Percentiles rank a stretch among this genome's conserved stretches.
These are phyloP conservation scores for Acholoe squamosa DNA, from an alignment of 2,888 invertebrate species.

Conservation along the genomic window DNA sequence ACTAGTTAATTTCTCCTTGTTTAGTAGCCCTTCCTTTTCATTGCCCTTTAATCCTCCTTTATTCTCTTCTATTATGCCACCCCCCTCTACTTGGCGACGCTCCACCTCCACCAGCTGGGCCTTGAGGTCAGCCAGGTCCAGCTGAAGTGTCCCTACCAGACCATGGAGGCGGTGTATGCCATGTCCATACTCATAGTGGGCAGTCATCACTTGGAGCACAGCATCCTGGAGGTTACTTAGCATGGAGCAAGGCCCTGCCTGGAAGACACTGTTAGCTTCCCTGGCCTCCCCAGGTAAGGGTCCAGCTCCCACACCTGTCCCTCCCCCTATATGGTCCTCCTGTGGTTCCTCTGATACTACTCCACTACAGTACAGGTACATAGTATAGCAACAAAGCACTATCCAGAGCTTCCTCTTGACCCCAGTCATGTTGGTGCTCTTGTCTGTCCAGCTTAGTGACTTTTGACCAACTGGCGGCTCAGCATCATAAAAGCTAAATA, in stretches of 20 bases:
- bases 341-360: too few relatives aligned
- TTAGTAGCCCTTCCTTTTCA: neutral
- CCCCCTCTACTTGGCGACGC: neutral
- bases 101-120: slow-evolving; percentile 6
- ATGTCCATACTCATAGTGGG: slow-evolving; percentile 67
- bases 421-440: too few relatives aligned
- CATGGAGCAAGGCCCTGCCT: slow-evolving; percentile 34
- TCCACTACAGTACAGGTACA: too few relatives aligned
- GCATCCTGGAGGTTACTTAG: slow-evolving; percentile 64
- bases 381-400: too few relatives aligned
- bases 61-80: neutral
- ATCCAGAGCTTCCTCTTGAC: too few relatives aligned
- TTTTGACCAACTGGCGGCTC: too few relatives aligned
- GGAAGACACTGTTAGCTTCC: neutral
- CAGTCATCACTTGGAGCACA: slow-evolving; percentile 65
- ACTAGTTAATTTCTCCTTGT: neutral
- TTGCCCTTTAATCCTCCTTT: neutral
- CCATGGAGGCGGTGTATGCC: slow-evolving; percentile 66
- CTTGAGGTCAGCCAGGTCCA: slow-evolving; percentile 60
- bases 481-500: too few relatives aligned
- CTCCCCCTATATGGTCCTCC: neutral
- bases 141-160: slow-evolving; percentile 48
- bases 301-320: slow-evolving; percentile 8
- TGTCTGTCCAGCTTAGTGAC: too few relatives aligned
- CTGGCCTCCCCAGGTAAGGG: slow-evolving; percentile 1